Evolutionary conservation across 2,888 invertebrate species (phyloP), one percentile per base, ranked within the genome.

Genomic region (Tenthredo livida): DNA sequence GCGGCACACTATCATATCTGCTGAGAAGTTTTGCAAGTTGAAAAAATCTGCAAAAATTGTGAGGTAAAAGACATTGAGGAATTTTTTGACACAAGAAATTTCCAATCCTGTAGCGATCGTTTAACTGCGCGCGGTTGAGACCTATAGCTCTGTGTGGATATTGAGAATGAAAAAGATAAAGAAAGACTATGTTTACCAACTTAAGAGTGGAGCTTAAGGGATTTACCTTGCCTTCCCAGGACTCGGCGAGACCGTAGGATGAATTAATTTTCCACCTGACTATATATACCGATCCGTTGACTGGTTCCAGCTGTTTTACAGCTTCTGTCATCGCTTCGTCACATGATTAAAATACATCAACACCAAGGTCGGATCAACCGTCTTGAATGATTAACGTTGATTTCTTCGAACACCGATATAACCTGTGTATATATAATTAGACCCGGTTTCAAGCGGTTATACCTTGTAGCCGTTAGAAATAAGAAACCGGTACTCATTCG

Each of bases 401-500:
- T 61, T 40, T 2, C 4, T 17, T 40, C 2, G 25, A n/a, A 25
- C 29, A 12, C 17, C 17, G 15, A 17, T 2, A 25, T 47, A 65
- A 12, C 47, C 50, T 12, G 33, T 61, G 40, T 43, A 25, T 43
- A 50, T 77, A 54, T 77, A 77, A 50, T 50, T 54, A 77, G 29
- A n/a, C 15, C 75, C 6, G 40, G 72, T 21, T 21, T 9, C 25
- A 12, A 25, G 25, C 61, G 25, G 61, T 61, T 61, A 25, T 9
- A 5, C 29, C 25, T n/a, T 17, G 7, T n/a, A 50, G 83, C 50
- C 29, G 83, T 83, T 83, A 67, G 47, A 47, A 25, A 47, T 17
- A 47, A 37, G 47, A 70, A 83, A 83, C 83, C 83, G 83, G 83
- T 83, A 83, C 54, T 70, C 47, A n/a, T 83, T 83, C 33, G 33